Base-by-base conservation (phyloP, 2,888 invertebrate genomes). In the Cheilosia urbana region DNA sequence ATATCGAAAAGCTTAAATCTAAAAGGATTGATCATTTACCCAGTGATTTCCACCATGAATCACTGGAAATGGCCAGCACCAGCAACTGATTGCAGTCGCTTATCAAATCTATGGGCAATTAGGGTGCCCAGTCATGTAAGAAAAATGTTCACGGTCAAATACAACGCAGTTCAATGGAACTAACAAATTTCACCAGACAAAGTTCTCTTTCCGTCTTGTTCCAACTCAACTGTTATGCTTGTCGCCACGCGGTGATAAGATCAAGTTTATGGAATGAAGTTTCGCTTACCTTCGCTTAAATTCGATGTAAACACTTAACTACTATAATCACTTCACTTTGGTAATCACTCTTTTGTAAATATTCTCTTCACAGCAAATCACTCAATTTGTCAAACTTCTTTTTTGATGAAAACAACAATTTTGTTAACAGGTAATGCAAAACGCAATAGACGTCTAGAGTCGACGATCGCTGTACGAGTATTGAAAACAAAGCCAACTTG, bases 401-500 rank as follows among this genome's bases (percentile, higher is more conserved):
- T 15, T 51, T 24, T 13, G 51, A 4, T 1, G 15, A 51, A 21
- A 57, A 30, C 6, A 7, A 57, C 34, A 58, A 37, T 24, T 49
- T 24, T 11, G 11, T 57, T 66, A 73, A 73, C 78, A 45, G 27
- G 60, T n/a, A 47, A 5, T 63, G 11, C 17, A 47, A 55, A 66
- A 17, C 21, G 65, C 65, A 66, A 19, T n/a, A 11, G 6, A 66
- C 66, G 53, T 66, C 34, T 60, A 66, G 40, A 47, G 37, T 30
- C 60, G 60, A 73, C 27, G 21, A 13, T 30, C 42, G 65, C n/a
- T 72, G 51, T 34, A 42, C n/a, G 15, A 60, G 21, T 47, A 51
- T n/a, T 45, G 17, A 34, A 65, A 58, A 5, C 13, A 53, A 71
- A 66, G 40, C 13, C 82, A 66, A 72, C 72, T 72, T 78, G 60